These are phyloP conservation scores for Apis mellifera DNA, from an alignment of 1,140 invertebrate genomes.

Conservation along the genomic window DNA sequence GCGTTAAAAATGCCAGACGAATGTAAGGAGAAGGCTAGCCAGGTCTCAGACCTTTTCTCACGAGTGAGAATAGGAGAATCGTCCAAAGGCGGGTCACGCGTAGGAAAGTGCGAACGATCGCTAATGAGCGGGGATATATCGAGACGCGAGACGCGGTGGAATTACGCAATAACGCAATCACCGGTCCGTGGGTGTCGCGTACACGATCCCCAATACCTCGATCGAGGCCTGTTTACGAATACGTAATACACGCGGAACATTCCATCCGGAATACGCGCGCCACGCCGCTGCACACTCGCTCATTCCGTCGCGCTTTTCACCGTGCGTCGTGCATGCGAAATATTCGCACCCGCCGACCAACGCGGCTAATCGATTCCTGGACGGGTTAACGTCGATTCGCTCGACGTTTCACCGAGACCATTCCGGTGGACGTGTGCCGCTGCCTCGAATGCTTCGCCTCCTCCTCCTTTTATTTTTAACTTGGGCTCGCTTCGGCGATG, in stretches of 20 bases:
- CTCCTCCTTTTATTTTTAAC: not conserved
- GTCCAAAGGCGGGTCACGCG: conserved; percentile 30
- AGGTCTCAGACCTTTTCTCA: conserved; percentile 31
- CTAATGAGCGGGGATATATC: conserved; percentile 42
- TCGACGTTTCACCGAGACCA: not conserved
- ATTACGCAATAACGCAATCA: conserved; percentile 67
- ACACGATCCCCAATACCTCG: conserved; percentile 17
- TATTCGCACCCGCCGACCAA: conserved; percentile 23
- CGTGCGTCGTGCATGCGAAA: conserved; percentile 52
- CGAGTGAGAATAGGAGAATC: not conserved
- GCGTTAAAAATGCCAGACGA: not conserved
- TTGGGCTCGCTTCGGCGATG: too few species aligned
- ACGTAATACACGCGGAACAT: conserved; percentile 65
- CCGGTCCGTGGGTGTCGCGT: conserved; percentile 35
- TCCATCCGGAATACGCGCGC: conserved; percentile 60
- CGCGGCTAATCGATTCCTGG: conserved; percentile 21
- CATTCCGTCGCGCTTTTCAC: conserved; percentile 62
- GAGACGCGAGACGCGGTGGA: conserved; percentile 32
- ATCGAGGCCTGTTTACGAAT: conserved; percentile 67
- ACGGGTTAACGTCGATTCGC: conserved; percentile 20
- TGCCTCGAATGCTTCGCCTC: not conserved
- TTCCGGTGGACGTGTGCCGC: not conserved
- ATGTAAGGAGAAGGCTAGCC: not conserved
- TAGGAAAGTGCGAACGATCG: conserved; percentile 32
- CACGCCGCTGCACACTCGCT: conserved; percentile 40